phyloP scores from a whole-genome alignment of 2,797 vertebrate species.

The Eptatretus atami region DNA sequence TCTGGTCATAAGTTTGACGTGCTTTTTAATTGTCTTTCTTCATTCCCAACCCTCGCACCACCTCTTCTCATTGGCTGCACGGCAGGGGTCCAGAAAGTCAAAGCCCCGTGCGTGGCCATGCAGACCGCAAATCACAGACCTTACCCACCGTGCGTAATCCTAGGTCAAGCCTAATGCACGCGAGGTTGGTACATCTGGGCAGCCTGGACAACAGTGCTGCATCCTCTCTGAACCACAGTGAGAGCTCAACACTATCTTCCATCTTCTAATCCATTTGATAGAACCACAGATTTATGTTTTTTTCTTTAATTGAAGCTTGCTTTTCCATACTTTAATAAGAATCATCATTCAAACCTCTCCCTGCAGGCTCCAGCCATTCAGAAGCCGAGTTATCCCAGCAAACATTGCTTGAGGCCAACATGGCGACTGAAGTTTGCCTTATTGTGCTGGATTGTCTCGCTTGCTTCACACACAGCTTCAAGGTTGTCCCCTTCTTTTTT shows the following conservation, averaged over 20 bases:
- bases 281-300: background rate
- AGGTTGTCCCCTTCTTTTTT: slow-evolving; percentile 21
- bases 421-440: slow-evolving; percentile 75
- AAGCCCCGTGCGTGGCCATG: background rate
- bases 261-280: slow-evolving; percentile 2
- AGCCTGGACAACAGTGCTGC: slow-evolving; percentile 40
- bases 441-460: slow-evolving; percentile 69
- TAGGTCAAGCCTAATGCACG: slow-evolving; percentile 31
- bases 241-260: slow-evolving; percentile 12
- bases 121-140: slow-evolving; percentile 82
- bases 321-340: background rate
- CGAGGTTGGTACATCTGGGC: slow-evolving; percentile 74
- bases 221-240: slow-evolving; percentile 92
- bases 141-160: slow-evolving; percentile 75
- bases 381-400: slow-evolving; percentile 64
- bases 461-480: slow-evolving; percentile 68
- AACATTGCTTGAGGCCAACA: slow-evolving; percentile 60
- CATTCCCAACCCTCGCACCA: too few relatives aligned
- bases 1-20: too few relatives aligned
- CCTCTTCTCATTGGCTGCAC: too few relatives aligned
- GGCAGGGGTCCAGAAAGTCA: too few relatives aligned
- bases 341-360: too few relatives aligned
- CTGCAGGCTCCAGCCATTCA: slow-evolving; percentile 42
- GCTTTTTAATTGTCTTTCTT: too few relatives aligned
- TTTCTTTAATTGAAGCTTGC: slow-evolving; percentile 9